A percentile compares a stretch with the other conserved stretches of the same genome.
Evolutionary conservation across 92 coral and sea anemone genomes (phyloP).

Genomic region (Palythoa heliodiscus): DNA sequence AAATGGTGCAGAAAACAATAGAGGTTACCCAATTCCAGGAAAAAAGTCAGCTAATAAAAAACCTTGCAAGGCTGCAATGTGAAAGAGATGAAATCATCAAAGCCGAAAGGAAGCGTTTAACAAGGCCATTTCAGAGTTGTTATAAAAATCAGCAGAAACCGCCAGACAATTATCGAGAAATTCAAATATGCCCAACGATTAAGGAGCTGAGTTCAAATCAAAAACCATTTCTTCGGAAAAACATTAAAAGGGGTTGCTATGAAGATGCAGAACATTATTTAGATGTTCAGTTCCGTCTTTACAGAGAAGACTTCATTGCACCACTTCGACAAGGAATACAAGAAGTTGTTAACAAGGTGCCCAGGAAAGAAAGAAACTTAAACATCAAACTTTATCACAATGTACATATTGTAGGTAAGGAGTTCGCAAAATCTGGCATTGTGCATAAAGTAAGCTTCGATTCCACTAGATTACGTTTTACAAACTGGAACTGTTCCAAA

Average conservation of each 20-base stretch:
- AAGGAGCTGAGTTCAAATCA: conserved; percentile 64
- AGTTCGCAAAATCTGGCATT: conserved; percentile 62
- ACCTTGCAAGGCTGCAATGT: conserved; percentile 44
- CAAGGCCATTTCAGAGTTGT: conserved; percentile 24
- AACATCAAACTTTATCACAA: conserved; percentile 60
- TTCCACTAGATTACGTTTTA: conserved; percentile 49
- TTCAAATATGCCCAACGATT: conserved; percentile 67
- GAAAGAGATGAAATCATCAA: conserved; percentile 59
- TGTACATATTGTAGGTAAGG: conserved; percentile 53
- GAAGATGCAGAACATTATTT: conserved; percentile 74
- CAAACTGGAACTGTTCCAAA: conserved; percentile 73
- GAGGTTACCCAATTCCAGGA: conserved; percentile 10
- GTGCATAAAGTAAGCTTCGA: conserved; percentile 62
- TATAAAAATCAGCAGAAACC: conserved; percentile 41
- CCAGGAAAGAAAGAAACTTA: conserved; percentile 56
- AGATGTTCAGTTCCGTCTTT: conserved; percentile 84
- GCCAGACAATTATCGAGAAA: conserved; percentile 73
- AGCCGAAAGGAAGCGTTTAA: conserved; percentile 41
- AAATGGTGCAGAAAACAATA: conserved; percentile 47
- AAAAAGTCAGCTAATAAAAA: conserved; percentile 33
- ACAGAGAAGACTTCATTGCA: conserved; percentile 81
- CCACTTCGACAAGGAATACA: conserved; percentile 80
- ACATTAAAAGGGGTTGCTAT: conserved; percentile 66
- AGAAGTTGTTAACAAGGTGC: conserved; percentile 56
- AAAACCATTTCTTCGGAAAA: conserved; percentile 72